Evolutionary conservation across 1,140 invertebrate species (phyloP).

Genomic region (Orchestia grillus): DNA sequence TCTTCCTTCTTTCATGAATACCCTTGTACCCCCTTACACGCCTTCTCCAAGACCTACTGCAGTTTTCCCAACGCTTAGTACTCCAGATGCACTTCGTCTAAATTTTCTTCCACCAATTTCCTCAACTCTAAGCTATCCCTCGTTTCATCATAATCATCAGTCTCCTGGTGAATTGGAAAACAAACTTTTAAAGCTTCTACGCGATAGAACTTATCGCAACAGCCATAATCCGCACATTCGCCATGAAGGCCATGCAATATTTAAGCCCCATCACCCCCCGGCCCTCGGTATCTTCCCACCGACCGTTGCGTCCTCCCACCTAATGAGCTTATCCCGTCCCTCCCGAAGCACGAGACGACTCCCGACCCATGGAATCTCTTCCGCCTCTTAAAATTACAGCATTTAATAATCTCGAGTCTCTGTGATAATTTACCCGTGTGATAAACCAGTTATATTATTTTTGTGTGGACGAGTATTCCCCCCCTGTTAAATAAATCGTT

Average conservation of each 20-base stretch:
- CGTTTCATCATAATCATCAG: not conserved
- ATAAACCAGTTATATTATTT: slow-evolving; percentile 20
- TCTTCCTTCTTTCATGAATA: slow-evolving; percentile 32
- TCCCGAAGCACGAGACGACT: not conserved
- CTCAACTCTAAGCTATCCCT: not conserved
- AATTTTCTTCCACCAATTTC: not conserved
- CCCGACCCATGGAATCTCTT: not conserved
- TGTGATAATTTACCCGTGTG: slow-evolving; percentile 31
- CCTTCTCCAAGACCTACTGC: not conserved
- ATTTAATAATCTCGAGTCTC: not conserved
- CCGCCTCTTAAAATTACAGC: not conserved
- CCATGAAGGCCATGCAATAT: not conserved
- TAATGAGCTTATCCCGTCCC: slow-evolving; percentile 2
- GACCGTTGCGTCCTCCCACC: not conserved
- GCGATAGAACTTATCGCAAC: not conserved
- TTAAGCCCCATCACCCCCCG: not conserved
- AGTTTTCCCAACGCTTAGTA: not conserved
- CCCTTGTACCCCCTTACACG: not conserved
- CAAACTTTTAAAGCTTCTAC: not conserved
- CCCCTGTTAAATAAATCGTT: slow-evolving; percentile 36
- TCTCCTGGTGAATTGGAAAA: not conserved
- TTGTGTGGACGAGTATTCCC: not conserved
- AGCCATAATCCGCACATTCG: not conserved
- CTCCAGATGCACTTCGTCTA: not conserved
- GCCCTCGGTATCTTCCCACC: not conserved